Evolutionary conservation across 2,888 invertebrate species (phyloP), one percentile per base, ranked within the genome.

Genomic region (Polydrusus cervinus): DNA sequence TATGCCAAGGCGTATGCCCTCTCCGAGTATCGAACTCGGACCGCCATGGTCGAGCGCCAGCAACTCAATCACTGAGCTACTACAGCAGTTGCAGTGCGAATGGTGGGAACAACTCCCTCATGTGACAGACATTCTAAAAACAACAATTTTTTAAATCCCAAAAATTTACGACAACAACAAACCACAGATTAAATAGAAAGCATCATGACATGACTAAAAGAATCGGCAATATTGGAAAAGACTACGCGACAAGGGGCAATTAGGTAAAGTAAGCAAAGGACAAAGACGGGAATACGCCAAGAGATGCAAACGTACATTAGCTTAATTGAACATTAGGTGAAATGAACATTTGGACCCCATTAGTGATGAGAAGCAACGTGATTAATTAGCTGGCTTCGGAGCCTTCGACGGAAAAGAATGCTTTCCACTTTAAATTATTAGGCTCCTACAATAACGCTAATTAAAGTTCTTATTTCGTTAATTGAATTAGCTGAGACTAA

Each of bases 241-340:
- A 45, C 68, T 43, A 14, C 62, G 67, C 53, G 65, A 57, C 68
- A 71, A 57, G 83, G 82, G 84, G 85, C 85, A 87, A 87, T 87
- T 87, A 87, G 85, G 84, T 82, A 86, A 86, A 87, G 86, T 86
- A 86, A 85, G 73, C 69, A 53, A 78, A 78, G 81, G 82, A 85
- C 83, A 83, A 84, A 83, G 84, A 84, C 81, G 79, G 81, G 81
- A 77, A 77, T 80, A 80, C 78, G 79, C 80, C 81, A 82, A 83
- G 85, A 86, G 86, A 86, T 86, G 87, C 85, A 86, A 87, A 88
- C 87, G 86, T 87, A 87, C 88, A 88, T 88, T 88, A 87, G 86
- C 84, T 85, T 88, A 88, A 88, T 87, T 88, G 87, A 87, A 87
- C 87, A 88, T 88, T 88, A 87, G 87, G 86, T 87, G 86, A 87